Conservation (phyloP, 2,113 vertebrate genomes). For the Pterocles burchelli region DNA sequence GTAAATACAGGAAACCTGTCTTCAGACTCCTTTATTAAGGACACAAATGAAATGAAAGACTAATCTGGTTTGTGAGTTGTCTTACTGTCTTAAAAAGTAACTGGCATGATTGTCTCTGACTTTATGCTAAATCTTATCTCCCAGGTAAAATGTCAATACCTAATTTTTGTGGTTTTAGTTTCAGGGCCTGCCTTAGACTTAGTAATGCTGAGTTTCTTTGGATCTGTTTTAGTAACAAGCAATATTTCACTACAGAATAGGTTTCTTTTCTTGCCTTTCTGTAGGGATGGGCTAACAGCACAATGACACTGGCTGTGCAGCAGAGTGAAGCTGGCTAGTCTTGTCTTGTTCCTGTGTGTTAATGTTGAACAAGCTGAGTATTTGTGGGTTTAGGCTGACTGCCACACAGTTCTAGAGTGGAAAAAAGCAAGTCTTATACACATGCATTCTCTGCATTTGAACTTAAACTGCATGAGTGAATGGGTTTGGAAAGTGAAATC, state of each 20-base stretch:
- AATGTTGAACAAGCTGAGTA: slow-evolving; percentile 1
- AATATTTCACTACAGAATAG: neutral
- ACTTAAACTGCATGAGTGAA: slow-evolving; percentile 69
- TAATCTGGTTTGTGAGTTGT: slow-evolving; percentile 8
- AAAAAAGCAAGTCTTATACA: slow-evolving; percentile 63
- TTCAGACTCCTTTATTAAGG: neutral
- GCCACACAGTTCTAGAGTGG: slow-evolving; percentile 67
- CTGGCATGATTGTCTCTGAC: slow-evolving; percentile 35
- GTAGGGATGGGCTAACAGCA: slow-evolving; percentile 36
- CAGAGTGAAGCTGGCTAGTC: slow-evolving; percentile 40
- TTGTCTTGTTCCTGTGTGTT: slow-evolving; percentile 6
- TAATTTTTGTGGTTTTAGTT: slow-evolving; percentile 31
- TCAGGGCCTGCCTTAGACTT: slow-evolving; percentile 50
- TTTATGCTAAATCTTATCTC: slow-evolving; percentile 9
- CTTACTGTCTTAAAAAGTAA: slow-evolving; percentile 9
- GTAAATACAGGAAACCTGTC: slow-evolving; percentile 23
- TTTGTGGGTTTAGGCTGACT: slow-evolving; percentile 67
- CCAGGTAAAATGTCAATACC: neutral
- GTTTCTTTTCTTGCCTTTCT: slow-evolving; percentile 37
- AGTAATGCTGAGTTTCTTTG: neutral
- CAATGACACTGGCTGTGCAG: neutral
- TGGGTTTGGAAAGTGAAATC: slow-evolving; percentile 67
- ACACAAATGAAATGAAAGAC: neutral
- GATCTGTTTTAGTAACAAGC: neutral
- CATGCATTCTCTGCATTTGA: slow-evolving; percentile 66